phyloP scores from a whole-genome alignment of 2,797 vertebrate genomes.

The Labeo calbasu region DNA sequence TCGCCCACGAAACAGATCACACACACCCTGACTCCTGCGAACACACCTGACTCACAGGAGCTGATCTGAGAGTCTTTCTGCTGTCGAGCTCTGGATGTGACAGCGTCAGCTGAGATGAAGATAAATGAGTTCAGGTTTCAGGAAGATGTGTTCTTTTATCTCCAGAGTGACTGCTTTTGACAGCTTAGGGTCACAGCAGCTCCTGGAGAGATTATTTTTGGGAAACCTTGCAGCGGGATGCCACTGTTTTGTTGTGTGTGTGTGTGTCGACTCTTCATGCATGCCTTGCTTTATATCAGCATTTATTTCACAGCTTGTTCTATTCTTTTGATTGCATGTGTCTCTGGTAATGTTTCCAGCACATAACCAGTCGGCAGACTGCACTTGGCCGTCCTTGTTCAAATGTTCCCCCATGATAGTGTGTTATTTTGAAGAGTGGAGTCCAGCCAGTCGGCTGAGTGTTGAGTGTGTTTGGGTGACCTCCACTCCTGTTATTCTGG shows the following conservation, averaged over 20 bases:
- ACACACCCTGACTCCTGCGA: background rate
- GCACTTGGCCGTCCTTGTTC: slow-evolving; percentile 27
- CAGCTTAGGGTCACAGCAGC: slow-evolving; percentile 28
- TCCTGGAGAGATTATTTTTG: slow-evolving; percentile 35
- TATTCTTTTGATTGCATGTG: background rate
- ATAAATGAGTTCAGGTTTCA: slow-evolving; percentile 39
- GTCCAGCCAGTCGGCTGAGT: slow-evolving; percentile 21
- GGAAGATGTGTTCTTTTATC: slow-evolving; percentile 28
- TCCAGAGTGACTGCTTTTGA: slow-evolving; percentile 33
- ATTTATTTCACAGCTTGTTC: slow-evolving; percentile 13
- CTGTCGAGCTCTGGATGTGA: slow-evolving; percentile 14
- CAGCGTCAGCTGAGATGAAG: slow-evolving; percentile 26
- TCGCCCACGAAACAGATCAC: slow-evolving; percentile 1
- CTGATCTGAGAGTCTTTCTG: slow-evolving; percentile 32
- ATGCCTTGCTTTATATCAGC: slow-evolving; percentile 6
- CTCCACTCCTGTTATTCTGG: slow-evolving; percentile 28
- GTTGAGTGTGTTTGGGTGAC: slow-evolving; percentile 31
- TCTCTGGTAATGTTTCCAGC: background rate
- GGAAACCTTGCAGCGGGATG: slow-evolving; percentile 6
- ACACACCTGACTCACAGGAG: background rate
- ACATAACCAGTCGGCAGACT: background rate
- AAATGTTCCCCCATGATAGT: slow-evolving; percentile 2
- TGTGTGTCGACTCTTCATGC: background rate
- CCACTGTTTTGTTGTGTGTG: slow-evolving; percentile 2
- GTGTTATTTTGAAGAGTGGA: slow-evolving; percentile 24